Evolutionary conservation across 2,888 invertebrate species (phyloP), one percentile per base, ranked within the genome.

Genomic region (Hypsopygia costalis): DNA sequence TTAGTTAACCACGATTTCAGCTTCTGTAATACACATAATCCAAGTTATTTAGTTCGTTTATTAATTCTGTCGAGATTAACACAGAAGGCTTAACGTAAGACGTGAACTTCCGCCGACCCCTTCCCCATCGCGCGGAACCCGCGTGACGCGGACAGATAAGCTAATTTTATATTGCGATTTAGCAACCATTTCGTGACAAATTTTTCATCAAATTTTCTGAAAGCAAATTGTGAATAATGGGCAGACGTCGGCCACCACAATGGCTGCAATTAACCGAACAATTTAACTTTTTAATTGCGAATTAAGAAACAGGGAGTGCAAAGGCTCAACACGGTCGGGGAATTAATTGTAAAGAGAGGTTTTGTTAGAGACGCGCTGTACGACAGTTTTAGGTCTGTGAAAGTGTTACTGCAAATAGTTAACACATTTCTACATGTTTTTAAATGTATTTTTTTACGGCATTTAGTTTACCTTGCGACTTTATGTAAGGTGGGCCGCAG

Each of bases 281-380:
- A 85, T 85, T 86, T 82, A 82, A 81, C 82, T 81, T 83, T 83
- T 81, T 78, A 81, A 83, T 86, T 83, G 75, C 73, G 75, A 79
- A 77, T 82, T 79, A 80, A 80, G 81, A 77, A 77, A 75, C 68
- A 69, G 65, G 61, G 68, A 75, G 74, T 72, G 69, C 74, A 74
- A 78, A 81, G 80, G 78, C 80, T 74, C 72, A 68, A 69, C 72
- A 69, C 63, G 64, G 63, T 65, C 55, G 58, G 55, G 62, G 64
- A 72, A 72, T 74, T 74, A 75, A 79, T 76, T 71, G 63, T 67
- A 55, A 59, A 60, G 55, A 61, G 59, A 65, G 62, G 62, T 66
- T 68, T 32, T 38, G 29, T 46, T 27, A 22, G 11, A 16, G 22
- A 5, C 6, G 4, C 11, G 11, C 28, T n/a, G n/a, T n/a, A n/a